Percentiles rank a stretch among this genome's conserved stretches.
These are phyloP conservation scores for Dascillus cervinus DNA, from an alignment of 2,888 invertebrate genomes.

Conservation along the genomic window DNA sequence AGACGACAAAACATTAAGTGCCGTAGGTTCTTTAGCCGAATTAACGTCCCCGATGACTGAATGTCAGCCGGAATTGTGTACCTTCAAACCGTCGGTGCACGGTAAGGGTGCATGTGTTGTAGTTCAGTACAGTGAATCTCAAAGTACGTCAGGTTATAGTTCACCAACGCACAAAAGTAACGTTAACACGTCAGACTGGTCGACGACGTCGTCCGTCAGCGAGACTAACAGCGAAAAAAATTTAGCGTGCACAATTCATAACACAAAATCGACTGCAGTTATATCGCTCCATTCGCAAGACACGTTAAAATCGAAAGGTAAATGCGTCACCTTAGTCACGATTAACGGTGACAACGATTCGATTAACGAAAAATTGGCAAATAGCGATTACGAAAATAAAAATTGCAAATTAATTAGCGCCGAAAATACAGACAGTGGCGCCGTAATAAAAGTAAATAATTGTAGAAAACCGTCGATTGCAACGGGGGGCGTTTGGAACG, in stretches of 20 bases:
- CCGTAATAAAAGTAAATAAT: not conserved
- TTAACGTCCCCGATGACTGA: slow-evolving; percentile 35
- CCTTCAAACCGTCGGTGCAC: slow-evolving; percentile 33
- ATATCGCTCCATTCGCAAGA: slow-evolving; percentile 37
- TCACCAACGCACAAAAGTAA: slow-evolving; percentile 39
- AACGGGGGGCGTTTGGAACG: slow-evolving; percentile 29
- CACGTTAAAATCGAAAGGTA: slow-evolving; percentile 30
- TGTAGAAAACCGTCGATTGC: slow-evolving; percentile 14
- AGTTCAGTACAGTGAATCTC: slow-evolving; percentile 39
- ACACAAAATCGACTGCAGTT: slow-evolving; percentile 41
- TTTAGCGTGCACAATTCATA: slow-evolving; percentile 40
- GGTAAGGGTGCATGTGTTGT: slow-evolving; percentile 37
- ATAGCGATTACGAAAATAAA: slow-evolving; percentile 10
- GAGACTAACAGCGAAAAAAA: slow-evolving; percentile 36
- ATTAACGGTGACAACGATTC: slow-evolving; percentile 28
- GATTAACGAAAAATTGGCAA: slow-evolving; percentile 3
- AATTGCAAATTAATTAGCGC: slow-evolving; percentile 8
- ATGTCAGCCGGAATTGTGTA: slow-evolving; percentile 30
- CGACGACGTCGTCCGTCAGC: slow-evolving; percentile 39
- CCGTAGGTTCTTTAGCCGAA: slow-evolving; percentile 39
- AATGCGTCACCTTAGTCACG: slow-evolving; percentile 41
- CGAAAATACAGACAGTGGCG: slow-evolving; percentile 4
- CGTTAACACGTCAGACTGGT: slow-evolving; percentile 38
- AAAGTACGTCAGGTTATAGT: slow-evolving; percentile 46
- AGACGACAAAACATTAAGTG: slow-evolving; percentile 43